Evolutionary conservation across 2,113 vertebrate genomes (phyloP).

Genomic region (Sprattus sprattus): DNA sequence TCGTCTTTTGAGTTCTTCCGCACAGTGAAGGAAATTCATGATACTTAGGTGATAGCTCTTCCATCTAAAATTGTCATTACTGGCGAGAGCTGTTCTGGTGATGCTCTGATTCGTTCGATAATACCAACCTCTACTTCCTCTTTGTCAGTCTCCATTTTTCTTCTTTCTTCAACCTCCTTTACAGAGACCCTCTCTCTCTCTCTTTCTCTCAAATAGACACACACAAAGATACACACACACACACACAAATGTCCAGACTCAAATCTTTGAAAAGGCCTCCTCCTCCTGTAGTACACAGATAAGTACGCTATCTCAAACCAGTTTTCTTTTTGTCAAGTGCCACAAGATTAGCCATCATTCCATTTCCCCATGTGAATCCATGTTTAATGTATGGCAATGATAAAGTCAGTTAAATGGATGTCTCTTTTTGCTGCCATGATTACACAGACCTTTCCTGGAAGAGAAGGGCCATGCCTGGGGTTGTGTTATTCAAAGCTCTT

Average conservation of each 20-base stretch:
- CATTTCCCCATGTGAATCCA: constrained; percentile 60
- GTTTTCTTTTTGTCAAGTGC: constrained; percentile 67
- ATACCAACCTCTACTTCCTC: constrained; percentile 28
- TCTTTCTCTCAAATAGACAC: constrained; percentile 18
- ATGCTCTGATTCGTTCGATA: constrained; percentile 42
- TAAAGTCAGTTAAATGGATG: constrained; percentile 68
- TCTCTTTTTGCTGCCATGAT: constrained; percentile 50
- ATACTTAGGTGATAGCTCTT: constrained; percentile 30
- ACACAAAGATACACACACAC: constrained; percentile 13
- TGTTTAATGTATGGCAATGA: constrained; percentile 57
- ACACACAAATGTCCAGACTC: constrained; percentile 32
- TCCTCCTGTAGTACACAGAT: constrained; percentile 66
- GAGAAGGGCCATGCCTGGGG: constrained; percentile 50
- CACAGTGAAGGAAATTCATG: not conserved
- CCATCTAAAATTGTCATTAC: constrained; percentile 52
- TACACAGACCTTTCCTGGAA: constrained; percentile 47
- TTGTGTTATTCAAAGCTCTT: constrained; percentile 37
- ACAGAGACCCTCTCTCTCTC: not conserved
- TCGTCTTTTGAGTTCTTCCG: not conserved
- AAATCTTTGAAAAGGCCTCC: constrained; percentile 56
- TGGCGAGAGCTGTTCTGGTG: constrained; percentile 48
- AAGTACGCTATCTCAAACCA: constrained; percentile 62
- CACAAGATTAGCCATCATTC: constrained; percentile 65
- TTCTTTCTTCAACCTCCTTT: not conserved
- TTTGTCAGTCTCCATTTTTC: not conserved